A percentile compares a stretch with the other conserved stretches of the same genome.
Conservation (phyloP, 2,797 vertebrate species). For the Momotus momota region DNA sequence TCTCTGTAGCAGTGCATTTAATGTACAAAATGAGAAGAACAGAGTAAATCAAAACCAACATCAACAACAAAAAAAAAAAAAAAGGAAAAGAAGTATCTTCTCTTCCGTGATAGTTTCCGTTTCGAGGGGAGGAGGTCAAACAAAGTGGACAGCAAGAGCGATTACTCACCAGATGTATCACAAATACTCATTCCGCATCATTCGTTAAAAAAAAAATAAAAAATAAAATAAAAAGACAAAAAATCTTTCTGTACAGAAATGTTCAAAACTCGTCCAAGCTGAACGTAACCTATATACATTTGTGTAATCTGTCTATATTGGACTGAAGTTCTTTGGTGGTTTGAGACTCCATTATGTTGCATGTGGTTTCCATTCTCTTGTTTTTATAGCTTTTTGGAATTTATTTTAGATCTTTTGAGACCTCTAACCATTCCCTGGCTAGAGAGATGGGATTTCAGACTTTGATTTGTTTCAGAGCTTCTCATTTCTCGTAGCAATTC, state of each 20-base stretch:
- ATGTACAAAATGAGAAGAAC: background rate
- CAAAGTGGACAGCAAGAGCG: background rate
- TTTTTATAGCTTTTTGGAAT: slow-evolving; percentile 71
- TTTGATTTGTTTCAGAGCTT: slow-evolving; percentile 26
- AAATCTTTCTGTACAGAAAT: background rate
- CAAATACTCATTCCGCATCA: background rate
- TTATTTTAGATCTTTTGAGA: slow-evolving; percentile 68
- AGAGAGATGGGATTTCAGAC: slow-evolving; percentile 33
- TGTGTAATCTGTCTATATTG: background rate
- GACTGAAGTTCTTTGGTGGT: slow-evolving; percentile 44
- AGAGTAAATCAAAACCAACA: too few relatives aligned
- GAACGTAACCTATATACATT: slow-evolving; percentile 19
- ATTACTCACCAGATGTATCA: background rate
- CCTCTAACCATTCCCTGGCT: slow-evolving; percentile 56
- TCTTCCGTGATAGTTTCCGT: background rate
- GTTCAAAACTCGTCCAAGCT: slow-evolving; percentile 30
- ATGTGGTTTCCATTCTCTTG: slow-evolving; percentile 75
- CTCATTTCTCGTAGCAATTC: background rate
- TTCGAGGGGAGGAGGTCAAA: background rate
- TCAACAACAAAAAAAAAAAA: background rate
- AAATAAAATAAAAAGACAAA: background rate
- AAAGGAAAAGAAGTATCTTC: background rate
- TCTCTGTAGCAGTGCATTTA: background rate
- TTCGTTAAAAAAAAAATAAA: background rate
- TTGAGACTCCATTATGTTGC: slow-evolving; percentile 59